Conservation (phyloP, 2,797 vertebrate species). For the Capromys pilorides region DNA sequence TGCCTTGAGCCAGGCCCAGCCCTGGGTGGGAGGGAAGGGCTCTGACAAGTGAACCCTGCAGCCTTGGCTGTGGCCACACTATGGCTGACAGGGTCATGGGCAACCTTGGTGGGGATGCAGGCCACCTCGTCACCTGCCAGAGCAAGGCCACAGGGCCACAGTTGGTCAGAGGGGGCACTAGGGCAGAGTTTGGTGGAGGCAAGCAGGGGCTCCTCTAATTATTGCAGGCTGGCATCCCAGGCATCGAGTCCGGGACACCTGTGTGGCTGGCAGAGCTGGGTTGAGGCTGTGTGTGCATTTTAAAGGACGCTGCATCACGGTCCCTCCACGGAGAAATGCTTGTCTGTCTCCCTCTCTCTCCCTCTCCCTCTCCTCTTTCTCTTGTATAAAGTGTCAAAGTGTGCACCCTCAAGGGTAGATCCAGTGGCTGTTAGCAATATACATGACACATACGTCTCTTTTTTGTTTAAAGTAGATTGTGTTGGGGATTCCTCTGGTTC, state of each 20-base stretch:
- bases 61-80: not conserved
- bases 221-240: conserved; percentile 43
- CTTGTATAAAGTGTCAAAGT: conserved; percentile 52
- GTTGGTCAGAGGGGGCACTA: not conserved
- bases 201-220: not conserved
- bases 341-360: not conserved
- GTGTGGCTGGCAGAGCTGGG: not conserved
- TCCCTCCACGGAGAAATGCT: conserved; percentile 15
- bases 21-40: not conserved
- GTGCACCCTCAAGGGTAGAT: conserved; percentile 28
- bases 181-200: not conserved
- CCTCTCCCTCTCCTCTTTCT: not conserved
- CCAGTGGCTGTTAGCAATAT: conserved; percentile 38
- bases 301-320: not conserved
- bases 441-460: conserved; percentile 10
- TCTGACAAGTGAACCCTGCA: not conserved
- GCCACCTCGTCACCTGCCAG: not conserved
- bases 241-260: conserved; percentile 50
- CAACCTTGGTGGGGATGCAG: not conserved
- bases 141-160: not conserved
- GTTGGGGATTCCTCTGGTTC: conserved; percentile 70
- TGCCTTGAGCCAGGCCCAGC: not conserved
- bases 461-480: conserved; percentile 61
- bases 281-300: conserved; percentile 57
- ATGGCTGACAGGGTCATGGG: not conserved